These are phyloP conservation scores for Piprites chloris DNA, from an alignment of 2,113 vertebrate genomes.

Conservation along the genomic window DNA sequence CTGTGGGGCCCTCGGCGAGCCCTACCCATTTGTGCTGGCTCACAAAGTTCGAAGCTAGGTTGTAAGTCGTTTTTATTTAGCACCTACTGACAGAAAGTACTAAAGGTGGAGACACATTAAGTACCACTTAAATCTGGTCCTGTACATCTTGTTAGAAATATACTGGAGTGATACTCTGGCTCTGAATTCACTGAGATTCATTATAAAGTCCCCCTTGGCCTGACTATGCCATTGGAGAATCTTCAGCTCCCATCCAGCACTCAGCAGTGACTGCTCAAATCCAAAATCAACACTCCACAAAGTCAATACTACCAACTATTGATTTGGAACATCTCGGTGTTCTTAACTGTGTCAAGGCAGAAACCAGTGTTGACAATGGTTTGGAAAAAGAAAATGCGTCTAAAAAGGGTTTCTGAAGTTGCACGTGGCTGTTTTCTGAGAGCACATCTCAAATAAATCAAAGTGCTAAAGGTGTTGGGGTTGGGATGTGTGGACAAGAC, in stretches of 20 bases:
- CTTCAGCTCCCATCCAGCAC: not conserved
- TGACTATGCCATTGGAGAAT: not conserved
- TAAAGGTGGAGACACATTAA: conserved; percentile 62
- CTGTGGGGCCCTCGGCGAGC: conserved; percentile 55
- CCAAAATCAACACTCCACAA: not conserved
- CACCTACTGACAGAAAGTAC: conserved; percentile 51
- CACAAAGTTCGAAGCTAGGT: conserved; percentile 61
- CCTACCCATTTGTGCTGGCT: conserved; percentile 26
- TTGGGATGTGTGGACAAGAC: not conserved
- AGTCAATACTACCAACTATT: not conserved
- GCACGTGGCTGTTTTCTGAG: rapidly evolving
- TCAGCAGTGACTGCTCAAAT: not conserved
- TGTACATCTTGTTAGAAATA: conserved; percentile 59
- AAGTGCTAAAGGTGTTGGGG: not conserved
- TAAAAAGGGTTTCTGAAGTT: not conserved
- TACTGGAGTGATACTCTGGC: conserved; percentile 43
- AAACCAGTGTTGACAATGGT: not conserved
- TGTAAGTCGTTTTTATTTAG: conserved; percentile 73
- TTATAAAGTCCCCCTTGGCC: conserved; percentile 57
- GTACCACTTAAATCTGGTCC: conserved; percentile 72
- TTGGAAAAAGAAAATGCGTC: not conserved
- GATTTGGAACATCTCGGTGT: not conserved
- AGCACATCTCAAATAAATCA: not conserved
- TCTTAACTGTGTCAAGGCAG: not conserved
- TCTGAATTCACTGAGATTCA: conserved; percentile 47